A percentile compares a stretch with the other conserved stretches of the same genome.
Evolutionary conservation across 2,797 vertebrate genomes (phyloP).

Genomic region (Sebastes goodei): DNA sequence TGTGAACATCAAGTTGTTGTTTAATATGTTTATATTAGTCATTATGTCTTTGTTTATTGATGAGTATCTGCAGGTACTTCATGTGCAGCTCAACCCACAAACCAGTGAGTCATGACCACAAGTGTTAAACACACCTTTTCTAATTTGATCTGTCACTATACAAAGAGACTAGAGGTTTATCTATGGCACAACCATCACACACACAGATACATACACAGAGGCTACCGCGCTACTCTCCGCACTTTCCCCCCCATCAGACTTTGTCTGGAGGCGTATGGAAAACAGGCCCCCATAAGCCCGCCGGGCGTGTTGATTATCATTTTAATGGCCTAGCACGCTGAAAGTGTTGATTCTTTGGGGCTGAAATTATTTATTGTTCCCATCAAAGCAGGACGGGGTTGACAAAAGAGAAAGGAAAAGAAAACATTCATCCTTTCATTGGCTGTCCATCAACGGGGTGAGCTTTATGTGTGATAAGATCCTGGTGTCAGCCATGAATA

Average conservation of each 20-base stretch:
- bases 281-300: conserved; percentile 22
- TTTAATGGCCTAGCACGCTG: conserved; percentile 42
- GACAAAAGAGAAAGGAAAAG: conserved; percentile 23
- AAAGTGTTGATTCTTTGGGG: conserved; percentile 47
- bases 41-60: conserved; percentile 12
- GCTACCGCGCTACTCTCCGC: not conserved
- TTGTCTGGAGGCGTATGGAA: conserved; percentile 37
- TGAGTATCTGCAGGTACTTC: not conserved
- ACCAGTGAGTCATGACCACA: conserved; percentile 8
- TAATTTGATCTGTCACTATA: conserved; percentile 6
- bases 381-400: conserved; percentile 14
- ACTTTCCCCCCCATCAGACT: conserved; percentile 13
- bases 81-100: conserved; percentile 8
- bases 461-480: conserved; percentile 27
- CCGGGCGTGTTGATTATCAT: conserved; percentile 53
- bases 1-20: not conserved
- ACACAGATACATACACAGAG: not conserved
- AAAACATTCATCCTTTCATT: conserved; percentile 35
- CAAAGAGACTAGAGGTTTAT: conserved; percentile 3
- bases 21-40: not conserved
- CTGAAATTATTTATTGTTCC: conserved; percentile 57
- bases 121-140: conserved; percentile 14
- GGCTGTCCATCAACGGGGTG: conserved; percentile 22
- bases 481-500: not conserved
- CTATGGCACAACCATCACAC: not conserved